phyloP scores from a whole-genome alignment of 2,888 invertebrate species.

The Conchocele bisecta region DNA sequence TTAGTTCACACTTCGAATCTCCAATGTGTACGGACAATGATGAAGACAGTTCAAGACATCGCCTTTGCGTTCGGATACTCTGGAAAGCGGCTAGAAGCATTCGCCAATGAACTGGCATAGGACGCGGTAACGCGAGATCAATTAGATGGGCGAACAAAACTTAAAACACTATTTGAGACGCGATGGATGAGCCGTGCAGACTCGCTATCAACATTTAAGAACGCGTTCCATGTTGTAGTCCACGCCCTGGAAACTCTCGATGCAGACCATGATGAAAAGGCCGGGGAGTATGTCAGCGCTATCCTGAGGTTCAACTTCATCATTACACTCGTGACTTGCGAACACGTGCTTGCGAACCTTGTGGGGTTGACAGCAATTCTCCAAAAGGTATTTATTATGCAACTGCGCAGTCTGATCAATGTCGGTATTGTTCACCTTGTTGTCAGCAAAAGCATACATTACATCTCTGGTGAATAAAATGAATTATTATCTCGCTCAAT shows the following conservation, averaged over 20 bases:
- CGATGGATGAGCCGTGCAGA: slow-evolving; percentile 15
- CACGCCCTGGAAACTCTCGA: slow-evolving; percentile 18
- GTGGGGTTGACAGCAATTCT: no score
- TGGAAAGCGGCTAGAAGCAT: slow-evolving; percentile 6
- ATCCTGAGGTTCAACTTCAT: slow-evolving; percentile 15
- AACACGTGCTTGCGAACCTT: slow-evolving; percentile 20
- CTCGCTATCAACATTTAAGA: slow-evolving; percentile 1
- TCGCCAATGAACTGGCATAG: neutral
- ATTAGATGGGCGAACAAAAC: slow-evolving; percentile 3
- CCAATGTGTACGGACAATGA: slow-evolving; percentile 14
- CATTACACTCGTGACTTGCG: slow-evolving; percentile 1
- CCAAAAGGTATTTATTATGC: no score
- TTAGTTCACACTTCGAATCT: slow-evolving; percentile 2
- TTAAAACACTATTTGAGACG: slow-evolving; percentile 11
- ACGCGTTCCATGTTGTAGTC: slow-evolving; percentile 8
- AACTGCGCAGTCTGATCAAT: no score
- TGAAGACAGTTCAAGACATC: slow-evolving; percentile 23
- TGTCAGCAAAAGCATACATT: no score
- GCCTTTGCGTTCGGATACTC: slow-evolving; percentile 17
- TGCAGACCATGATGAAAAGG: slow-evolving; percentile 9
- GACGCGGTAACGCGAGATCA: slow-evolving; percentile 2
- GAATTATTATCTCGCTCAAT: no score
- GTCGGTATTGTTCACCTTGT: no score
- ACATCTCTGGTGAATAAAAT: no score
- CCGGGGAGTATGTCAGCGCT: slow-evolving; percentile 5